Evolutionary conservation across 1,140 invertebrate genomes (phyloP).

Genomic region (Drosophila kikkawai): DNA sequence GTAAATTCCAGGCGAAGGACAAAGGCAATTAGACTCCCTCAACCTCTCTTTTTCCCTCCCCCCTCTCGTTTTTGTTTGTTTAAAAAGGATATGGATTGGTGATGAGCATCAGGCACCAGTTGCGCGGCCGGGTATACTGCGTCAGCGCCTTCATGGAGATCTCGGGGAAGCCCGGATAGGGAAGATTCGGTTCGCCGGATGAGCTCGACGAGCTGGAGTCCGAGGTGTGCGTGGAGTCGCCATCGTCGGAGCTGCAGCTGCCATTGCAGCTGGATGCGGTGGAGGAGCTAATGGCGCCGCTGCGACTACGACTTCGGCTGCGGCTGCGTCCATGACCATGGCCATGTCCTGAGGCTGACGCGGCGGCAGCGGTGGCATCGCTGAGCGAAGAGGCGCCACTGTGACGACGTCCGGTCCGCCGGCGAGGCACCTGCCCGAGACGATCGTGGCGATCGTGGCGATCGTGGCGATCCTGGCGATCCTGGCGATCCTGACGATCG

Average conservation of each 20-base stretch:
- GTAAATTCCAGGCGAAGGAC: constrained; percentile 48
- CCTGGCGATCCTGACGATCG: constrained; percentile 8
- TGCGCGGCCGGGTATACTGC: constrained; percentile 93
- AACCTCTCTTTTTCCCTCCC: not conserved
- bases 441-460: constrained; percentile 2
- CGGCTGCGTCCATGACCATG: not conserved
- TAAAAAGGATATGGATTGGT: constrained; percentile 99
- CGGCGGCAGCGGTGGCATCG: constrained; percentile 33
- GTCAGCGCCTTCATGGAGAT: constrained; percentile 93
- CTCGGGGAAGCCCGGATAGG: constrained; percentile 95
- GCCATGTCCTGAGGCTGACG: not conserved
- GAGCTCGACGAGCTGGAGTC: constrained; percentile 85
- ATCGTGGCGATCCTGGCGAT: not conserved
- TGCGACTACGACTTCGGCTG: not conserved
- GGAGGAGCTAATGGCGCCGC: constrained; percentile 62
- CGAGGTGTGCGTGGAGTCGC: constrained; percentile 86
- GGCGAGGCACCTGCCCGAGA: constrained; percentile 27
- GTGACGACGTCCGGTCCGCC: constrained; percentile 51
- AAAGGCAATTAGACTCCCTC: constrained; percentile 45
- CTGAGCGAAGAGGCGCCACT: constrained; percentile 66
- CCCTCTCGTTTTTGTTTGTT: constrained; percentile 20
- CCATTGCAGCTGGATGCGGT: constrained; percentile 78
- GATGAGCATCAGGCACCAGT: constrained; percentile 97
- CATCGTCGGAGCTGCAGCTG: constrained; percentile 86
- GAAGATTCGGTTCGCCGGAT: constrained; percentile 89